A percentile compares a stretch with the other conserved stretches of the same genome.
Conservation (phyloP, 2,113 vertebrate genomes). For the Numida meleagris region DNA sequence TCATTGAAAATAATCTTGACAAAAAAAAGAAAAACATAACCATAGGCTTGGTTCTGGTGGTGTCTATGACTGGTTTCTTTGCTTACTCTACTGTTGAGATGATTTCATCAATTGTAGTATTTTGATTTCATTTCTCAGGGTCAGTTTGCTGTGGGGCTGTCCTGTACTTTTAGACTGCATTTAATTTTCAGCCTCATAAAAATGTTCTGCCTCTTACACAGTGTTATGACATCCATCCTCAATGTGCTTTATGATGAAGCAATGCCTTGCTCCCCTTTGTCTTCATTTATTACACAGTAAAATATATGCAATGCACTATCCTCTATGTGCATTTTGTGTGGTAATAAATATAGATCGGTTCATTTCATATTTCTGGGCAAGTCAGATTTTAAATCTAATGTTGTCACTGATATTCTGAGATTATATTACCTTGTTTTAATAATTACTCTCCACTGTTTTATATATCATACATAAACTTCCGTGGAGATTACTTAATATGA, state of each 20-base stretch:
- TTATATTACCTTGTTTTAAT: not conserved
- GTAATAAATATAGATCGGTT: not conserved
- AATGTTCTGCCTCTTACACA: not conserved
- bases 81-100: not conserved
- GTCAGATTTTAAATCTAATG: not conserved
- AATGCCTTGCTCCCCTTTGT: not conserved
- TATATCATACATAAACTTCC: not conserved
- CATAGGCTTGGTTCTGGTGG: not conserved
- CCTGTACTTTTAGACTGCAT: constrained; percentile 41
- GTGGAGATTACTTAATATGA: not conserved
- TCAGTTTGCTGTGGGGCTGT: constrained; percentile 15
- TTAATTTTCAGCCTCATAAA: constrained; percentile 21
- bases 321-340: not conserved
- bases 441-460: not conserved
- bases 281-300: not conserved
- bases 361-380: not conserved
- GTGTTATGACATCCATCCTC: constrained; percentile 13
- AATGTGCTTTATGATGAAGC: not conserved
- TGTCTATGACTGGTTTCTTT: not conserved
- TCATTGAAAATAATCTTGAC: not conserved
- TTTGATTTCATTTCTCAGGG: not conserved
- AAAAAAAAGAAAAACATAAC: not conserved
- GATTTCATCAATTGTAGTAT: not conserved
- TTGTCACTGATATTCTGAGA: not conserved
- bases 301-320: not conserved